Evolutionary conservation across 2,113 vertebrate species (phyloP), one percentile per base, ranked within the genome.

Genomic region (Ochotona princeps): DNA sequence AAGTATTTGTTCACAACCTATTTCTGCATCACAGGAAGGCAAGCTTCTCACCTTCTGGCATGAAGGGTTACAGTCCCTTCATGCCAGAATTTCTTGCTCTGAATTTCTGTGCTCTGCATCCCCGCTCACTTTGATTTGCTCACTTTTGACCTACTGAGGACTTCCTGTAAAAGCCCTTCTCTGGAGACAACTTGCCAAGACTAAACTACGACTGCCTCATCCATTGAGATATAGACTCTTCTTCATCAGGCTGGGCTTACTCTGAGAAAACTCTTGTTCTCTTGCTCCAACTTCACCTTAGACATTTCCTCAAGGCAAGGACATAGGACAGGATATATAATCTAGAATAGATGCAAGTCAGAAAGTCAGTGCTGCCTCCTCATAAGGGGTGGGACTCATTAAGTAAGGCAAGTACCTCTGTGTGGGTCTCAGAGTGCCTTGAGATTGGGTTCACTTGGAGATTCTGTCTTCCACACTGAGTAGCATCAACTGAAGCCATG

Each of bases 51-150:
- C 23, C 28, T 44, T 5, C 25, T 14, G 20, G 47, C 12, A 12
- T 0, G 15, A 8, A 60, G 18, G 4, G 21, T 23, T 28, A 30
- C 1, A n/a, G 6, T 6, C 47, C 57, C 13, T 13, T 63, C 15
- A 9, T 2, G 5, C 35, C 28, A 44, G 35, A 11, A 23, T 32
- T 25, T 5, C 15, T 44, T 21, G 63, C 35, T 21, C 32, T 28
- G 21, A 66, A 30, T 60, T 38, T 9, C 5, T 79, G 23, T 32
- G 23, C 18, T 88, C 79, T 82, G 14, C 0, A 26, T 51, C 12
- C 18, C 70, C 23, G 23, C 0, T 60, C 13, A 7, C 25, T 35
- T 23, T 0, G 25, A 32, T n/a, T 88, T 30, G 49, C 57, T 89
- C 7, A 10, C 0, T 65, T 84, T n/a, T 69, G n/a, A 79, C 76